phyloP scores from a whole-genome alignment of 2,113 vertebrate species.

The Anas platyrhynchos region DNA sequence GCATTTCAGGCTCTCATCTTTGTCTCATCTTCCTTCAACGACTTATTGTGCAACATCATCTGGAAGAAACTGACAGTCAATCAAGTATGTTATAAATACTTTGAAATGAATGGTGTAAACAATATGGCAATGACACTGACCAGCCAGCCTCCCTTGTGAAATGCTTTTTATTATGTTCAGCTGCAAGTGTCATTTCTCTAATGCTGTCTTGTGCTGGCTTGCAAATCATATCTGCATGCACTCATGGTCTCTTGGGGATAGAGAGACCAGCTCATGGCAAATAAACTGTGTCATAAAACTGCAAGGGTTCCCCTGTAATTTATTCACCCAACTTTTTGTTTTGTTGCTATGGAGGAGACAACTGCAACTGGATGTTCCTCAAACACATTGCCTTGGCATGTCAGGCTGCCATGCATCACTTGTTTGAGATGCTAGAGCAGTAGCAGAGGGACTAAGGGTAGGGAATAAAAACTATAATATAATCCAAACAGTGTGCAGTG shows the following conservation, averaged over 20 bases:
- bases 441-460: not conserved
- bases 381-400: not conserved
- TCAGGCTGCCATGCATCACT: not conserved
- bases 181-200: conserved; percentile 35
- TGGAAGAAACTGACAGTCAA: not conserved
- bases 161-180: conserved; percentile 47
- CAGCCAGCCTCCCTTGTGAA: not conserved
- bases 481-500: not conserved
- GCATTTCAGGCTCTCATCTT: not conserved
- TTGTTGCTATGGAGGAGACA: not conserved
- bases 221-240: conserved; percentile 8
- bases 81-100: not conserved
- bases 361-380: not conserved
- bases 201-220: conserved; percentile 25
- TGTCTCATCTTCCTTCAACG: not conserved
- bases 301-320: not conserved
- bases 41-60: not conserved
- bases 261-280: not conserved
- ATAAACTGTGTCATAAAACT: not conserved
- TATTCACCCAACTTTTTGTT: not conserved
- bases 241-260: not conserved
- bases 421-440: not conserved
- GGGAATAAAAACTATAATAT: not conserved
- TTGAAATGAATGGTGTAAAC: not conserved
- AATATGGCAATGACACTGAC: not conserved